Conservation (phyloP, 2,888 invertebrate species). For the Drosophila nr. medialis region DNA sequence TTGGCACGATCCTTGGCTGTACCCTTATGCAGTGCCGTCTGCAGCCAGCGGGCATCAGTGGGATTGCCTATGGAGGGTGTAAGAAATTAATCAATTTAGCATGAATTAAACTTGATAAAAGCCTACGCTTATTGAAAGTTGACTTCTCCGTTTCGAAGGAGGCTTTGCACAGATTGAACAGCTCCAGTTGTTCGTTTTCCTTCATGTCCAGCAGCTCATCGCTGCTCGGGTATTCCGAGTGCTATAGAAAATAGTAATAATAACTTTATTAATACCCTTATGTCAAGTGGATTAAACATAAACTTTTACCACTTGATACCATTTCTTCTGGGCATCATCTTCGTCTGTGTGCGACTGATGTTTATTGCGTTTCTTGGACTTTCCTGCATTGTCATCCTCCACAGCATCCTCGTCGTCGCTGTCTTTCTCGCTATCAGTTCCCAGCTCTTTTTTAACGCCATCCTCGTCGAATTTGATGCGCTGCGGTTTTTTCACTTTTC, state of each 20-base stretch:
- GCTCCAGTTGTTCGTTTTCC: slow-evolving; percentile 82
- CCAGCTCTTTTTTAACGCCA: slow-evolving; percentile 27
- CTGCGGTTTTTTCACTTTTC: slow-evolving; percentile 47
- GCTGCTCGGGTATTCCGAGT: slow-evolving; percentile 76
- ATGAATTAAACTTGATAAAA: neutral
- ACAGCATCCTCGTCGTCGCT: slow-evolving; percentile 19
- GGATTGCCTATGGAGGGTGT: slow-evolving; percentile 77
- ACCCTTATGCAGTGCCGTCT: slow-evolving; percentile 84
- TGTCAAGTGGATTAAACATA: neutral
- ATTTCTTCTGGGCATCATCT: slow-evolving; percentile 78
- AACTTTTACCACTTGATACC: slow-evolving; percentile 82
- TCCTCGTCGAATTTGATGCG: slow-evolving; percentile 71
- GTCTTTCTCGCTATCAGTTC: slow-evolving; percentile 39
- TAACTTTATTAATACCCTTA: neutral
- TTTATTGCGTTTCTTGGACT: slow-evolving; percentile 50
- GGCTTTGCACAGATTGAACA: slow-evolving; percentile 80
- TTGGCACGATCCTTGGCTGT: slow-evolving; percentile 85
- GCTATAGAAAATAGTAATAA: slow-evolving; percentile 54
- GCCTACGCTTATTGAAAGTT: slow-evolving; percentile 79
- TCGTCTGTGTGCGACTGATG: slow-evolving; percentile 57
- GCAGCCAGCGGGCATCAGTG: slow-evolving; percentile 83
- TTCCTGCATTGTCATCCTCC: slow-evolving; percentile 5
- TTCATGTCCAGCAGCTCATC: slow-evolving; percentile 83
- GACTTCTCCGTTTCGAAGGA: slow-evolving; percentile 80
- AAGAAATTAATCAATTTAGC: neutral